Evolutionary conservation across 2,797 vertebrate species (phyloP).

Genomic region (Falco novaeseelandiae): DNA sequence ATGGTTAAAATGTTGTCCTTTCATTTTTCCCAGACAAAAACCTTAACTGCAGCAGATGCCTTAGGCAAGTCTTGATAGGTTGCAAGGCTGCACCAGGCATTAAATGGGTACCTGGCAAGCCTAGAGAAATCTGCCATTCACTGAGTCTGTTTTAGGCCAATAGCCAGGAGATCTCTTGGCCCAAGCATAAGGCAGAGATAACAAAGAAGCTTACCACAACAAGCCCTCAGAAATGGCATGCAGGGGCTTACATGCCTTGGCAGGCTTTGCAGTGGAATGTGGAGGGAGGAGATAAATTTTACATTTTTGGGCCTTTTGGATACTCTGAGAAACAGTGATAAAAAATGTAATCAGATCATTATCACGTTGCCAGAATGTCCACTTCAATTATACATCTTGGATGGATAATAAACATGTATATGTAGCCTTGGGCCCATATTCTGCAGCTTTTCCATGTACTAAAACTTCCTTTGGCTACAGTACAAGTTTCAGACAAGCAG

Average conservation of each 20-base stretch:
- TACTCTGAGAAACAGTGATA: slow-evolving; percentile 16
- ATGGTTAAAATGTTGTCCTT: not conserved
- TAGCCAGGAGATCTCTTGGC: slow-evolving; percentile 6
- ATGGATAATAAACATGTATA: not conserved
- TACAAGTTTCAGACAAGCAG: not conserved
- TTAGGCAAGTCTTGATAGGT: not conserved
- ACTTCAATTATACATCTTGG: slow-evolving; percentile 46
- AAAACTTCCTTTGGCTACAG: slow-evolving; percentile 8
- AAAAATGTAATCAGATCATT: slow-evolving; percentile 29
- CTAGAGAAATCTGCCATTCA: not conserved
- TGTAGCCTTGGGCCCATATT: not conserved
- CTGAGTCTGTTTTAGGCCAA: not conserved
- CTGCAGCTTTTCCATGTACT: not conserved
- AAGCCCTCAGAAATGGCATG: not conserved
- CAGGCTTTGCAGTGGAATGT: not conserved
- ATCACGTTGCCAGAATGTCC: slow-evolving; percentile 21
- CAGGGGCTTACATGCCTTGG: not conserved
- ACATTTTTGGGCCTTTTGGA: not conserved
- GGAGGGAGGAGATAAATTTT: not conserved
- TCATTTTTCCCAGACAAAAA: not conserved
- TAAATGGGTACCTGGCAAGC: not conserved
- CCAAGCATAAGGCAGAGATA: not conserved
- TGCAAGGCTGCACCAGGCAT: not conserved
- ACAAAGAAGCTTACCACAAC: not conserved
- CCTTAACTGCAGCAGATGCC: not conserved